Evolutionary conservation across 2,113 vertebrate genomes (phyloP), one percentile per base, ranked within the genome.

Genomic region (Jaculus jaculus): DNA sequence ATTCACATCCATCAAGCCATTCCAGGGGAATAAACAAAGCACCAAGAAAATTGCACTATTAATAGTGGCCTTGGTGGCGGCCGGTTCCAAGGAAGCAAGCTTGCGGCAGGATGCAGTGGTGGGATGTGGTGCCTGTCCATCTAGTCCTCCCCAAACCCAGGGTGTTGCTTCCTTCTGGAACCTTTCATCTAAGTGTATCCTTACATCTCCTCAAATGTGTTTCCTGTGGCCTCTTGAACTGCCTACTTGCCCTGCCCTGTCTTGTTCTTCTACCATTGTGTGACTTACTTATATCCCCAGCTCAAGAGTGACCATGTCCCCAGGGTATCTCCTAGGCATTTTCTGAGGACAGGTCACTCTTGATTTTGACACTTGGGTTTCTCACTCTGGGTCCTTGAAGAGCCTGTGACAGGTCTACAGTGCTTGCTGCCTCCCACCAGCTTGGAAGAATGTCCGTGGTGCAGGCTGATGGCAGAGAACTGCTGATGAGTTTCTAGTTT

Each of bases 21-120:
- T 98, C 97, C 97, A 96, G 96, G 98, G 98, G 98, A 98, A 98
- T 98, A 98, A 98, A 98, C 98, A 98, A 98, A 97, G 97, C 98
- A 97, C 97, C 86, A 86, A 96, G 96, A 97, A 98, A 98, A 98
- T 98, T 96, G 97, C 96, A 93, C 98, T 98, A 98, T 98, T 98
- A 98, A 98, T 98, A 98, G 96, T 97, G 78, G 96, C 96, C 94
- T 96, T 83, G 72, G n/a, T 32, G 30, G 96, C 32, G 93, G 96
- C 81, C 37, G 54, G 54, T 47, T 47, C 42, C 42, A 54, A 54
- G 6, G 94, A 93, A 96, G 92, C 24, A 68, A 28, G 66, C 47
- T 47, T n/a, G 82, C 21, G 11, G 15, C 54, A 54, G 54, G 54
- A 51, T 51, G 51, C 51, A 51, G 51, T 51, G 51, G 51, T 51